phyloP scores from a whole-genome alignment of 2,113 vertebrate species.

The Phyllopteryx taeniolatus region DNA sequence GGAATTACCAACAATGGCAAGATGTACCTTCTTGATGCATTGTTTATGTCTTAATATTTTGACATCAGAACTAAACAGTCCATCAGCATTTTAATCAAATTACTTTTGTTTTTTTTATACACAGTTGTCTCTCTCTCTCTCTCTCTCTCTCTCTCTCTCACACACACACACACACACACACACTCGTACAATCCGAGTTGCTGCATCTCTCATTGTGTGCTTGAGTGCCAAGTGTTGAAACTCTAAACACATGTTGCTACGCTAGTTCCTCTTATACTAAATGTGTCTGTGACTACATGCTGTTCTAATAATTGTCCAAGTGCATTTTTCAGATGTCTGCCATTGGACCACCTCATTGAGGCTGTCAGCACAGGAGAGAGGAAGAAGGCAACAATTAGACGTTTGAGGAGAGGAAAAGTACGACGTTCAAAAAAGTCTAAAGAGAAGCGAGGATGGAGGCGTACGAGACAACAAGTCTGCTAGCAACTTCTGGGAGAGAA shows the following conservation, averaged over 20 bases:
- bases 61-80: conserved; percentile 6
- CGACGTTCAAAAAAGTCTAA: background rate
- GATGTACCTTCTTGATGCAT: background rate
- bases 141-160: background rate
- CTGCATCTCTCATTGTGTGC: conserved; percentile 11
- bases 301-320: conserved; percentile 47
- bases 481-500: background rate
- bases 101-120: conserved; percentile 6
- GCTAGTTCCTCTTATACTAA: conserved; percentile 9
- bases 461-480: background rate
- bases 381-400: conserved; percentile 26
- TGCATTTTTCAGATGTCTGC: conserved; percentile 68
- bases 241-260: conserved; percentile 48
- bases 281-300: conserved; percentile 33
- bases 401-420: conserved; percentile 8
- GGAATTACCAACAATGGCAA: background rate
- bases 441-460: background rate
- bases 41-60: background rate
- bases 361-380: conserved; percentile 55
- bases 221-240: conserved; percentile 54
- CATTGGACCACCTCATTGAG: conserved; percentile 54
- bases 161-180: background rate
- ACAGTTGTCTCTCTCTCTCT: background rate
- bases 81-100: background rate
- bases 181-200: background rate